Conservation (phyloP, 2,113 vertebrate genomes). For the Trogon surrucura region DNA sequence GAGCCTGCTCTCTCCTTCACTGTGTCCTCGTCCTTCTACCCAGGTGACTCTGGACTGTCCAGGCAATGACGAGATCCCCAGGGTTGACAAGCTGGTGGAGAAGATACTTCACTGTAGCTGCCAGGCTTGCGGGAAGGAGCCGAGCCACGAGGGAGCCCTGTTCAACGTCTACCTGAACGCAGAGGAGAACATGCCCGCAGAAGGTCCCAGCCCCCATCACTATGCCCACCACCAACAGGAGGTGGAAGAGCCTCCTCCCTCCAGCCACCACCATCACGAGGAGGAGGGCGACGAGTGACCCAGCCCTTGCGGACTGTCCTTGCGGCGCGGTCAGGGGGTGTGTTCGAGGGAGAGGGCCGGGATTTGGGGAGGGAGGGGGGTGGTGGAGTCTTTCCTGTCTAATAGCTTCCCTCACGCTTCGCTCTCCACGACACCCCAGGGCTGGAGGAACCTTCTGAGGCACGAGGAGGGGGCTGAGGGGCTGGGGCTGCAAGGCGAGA, state of each 20-base stretch:
- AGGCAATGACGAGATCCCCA: slow-evolving; percentile 85
- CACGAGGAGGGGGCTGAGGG: background rate
- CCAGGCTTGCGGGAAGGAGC: slow-evolving; percentile 94
- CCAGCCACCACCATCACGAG: slow-evolving; percentile 54
- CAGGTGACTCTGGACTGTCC: slow-evolving; percentile 96
- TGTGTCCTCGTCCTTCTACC: background rate
- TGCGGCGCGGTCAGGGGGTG: background rate
- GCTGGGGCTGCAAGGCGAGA: slow-evolving; percentile 4
- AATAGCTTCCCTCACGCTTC: slow-evolving; percentile 8
- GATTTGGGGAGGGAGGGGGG: slow-evolving; percentile 63
- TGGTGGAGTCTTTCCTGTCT: slow-evolving; percentile 22
- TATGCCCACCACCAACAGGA: slow-evolving; percentile 53
- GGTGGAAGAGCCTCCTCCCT: slow-evolving; percentile 10
- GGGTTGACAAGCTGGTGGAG: slow-evolving; percentile 95
- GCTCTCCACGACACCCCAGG: background rate
- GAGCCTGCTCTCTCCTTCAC: rapidly evolving
- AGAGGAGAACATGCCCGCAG: slow-evolving; percentile 74
- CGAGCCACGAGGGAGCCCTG: slow-evolving; percentile 86
- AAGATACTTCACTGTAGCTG: slow-evolving; percentile 96
- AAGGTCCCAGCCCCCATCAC: slow-evolving; percentile 66
- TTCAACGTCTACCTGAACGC: slow-evolving; percentile 90
- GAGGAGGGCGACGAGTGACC: slow-evolving; percentile 70
- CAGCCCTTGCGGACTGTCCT: background rate
- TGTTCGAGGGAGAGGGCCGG: background rate
- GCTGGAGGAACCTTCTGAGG: background rate